Percentiles rank a stretch among this genome's conserved stretches.
These are phyloP conservation scores for Podarcis lilfordi DNA, from an alignment of 2,797 vertebrate genomes.

Conservation along the genomic window DNA sequence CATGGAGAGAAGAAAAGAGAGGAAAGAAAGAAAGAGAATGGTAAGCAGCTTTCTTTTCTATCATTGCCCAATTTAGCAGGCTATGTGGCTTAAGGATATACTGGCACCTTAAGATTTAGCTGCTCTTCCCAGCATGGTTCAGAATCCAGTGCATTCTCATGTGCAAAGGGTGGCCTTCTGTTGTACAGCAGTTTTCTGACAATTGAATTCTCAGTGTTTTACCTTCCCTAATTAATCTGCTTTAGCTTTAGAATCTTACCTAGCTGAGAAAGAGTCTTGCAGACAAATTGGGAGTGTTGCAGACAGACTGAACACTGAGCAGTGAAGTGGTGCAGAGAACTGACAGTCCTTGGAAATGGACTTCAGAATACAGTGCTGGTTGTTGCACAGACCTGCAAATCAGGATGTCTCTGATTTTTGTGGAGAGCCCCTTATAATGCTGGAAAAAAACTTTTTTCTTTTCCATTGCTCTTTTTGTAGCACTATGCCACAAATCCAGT, in stretches of 20 bases:
- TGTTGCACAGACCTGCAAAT: constrained; percentile 2
- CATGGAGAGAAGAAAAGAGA: not conserved
- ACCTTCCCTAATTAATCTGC: not conserved
- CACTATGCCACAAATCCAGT: not conserved
- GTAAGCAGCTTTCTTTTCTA: constrained; percentile 59
- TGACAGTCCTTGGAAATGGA: not conserved
- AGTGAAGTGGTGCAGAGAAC: not conserved
- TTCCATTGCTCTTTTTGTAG: not conserved
- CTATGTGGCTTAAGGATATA: not conserved
- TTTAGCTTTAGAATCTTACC: not conserved
- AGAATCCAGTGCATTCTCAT: not conserved
- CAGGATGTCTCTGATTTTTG: not conserved
- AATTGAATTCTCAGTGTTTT: not conserved
- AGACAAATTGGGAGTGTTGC: not conserved
- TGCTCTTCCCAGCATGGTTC: not conserved
- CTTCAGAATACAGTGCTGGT: constrained; percentile 27
- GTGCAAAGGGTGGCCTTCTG: not conserved
- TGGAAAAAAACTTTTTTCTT: not conserved
- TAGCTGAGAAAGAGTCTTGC: not conserved
- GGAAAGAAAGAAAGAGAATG: not conserved
- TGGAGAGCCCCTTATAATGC: not conserved
- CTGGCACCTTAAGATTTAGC: not conserved
- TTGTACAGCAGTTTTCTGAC: not conserved
- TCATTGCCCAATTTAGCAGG: constrained; percentile 8
- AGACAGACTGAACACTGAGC: not conserved